Conservation (phyloP, 1,140 invertebrate species). For the Coelopa frigida region DNA sequence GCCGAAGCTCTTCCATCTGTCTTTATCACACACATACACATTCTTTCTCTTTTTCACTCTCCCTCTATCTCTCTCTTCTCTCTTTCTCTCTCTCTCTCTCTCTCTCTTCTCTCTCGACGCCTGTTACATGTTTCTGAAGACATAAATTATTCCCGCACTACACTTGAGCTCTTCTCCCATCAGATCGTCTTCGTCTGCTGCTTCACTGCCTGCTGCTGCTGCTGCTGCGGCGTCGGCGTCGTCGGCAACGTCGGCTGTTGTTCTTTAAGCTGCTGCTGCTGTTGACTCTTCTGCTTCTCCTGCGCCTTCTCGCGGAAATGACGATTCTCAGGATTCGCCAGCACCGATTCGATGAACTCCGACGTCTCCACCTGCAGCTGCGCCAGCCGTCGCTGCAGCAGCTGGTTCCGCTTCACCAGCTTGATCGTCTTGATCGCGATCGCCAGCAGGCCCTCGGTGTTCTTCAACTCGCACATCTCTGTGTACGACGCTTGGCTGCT, state of each 20-base stretch:
- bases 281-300: not conserved
- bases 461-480: slow-evolving; percentile 11
- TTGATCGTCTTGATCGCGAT: slow-evolving; percentile 40
- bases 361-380: slow-evolving; percentile 37
- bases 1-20: too few relatives aligned
- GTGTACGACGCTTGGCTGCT: slow-evolving; percentile 5
- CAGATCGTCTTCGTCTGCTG: too few relatives aligned
- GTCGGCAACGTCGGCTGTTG: not conserved
- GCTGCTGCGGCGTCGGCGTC: not conserved
- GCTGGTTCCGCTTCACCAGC: slow-evolving; percentile 38
- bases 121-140: too few relatives aligned
- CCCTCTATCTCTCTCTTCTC: too few relatives aligned
- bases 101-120: too few relatives aligned
- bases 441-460: slow-evolving; percentile 27
- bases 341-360: slow-evolving; percentile 37
- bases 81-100: too few relatives aligned
- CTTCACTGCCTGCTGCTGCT: not conserved
- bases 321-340: slow-evolving; percentile 39
- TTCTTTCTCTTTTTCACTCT: too few relatives aligned
- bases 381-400: slow-evolving; percentile 31
- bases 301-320: slow-evolving; percentile 31
- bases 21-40: too few relatives aligned
- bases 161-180: too few relatives aligned
- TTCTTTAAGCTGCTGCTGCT: not conserved
- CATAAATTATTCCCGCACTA: too few relatives aligned